These are phyloP conservation scores for Cottoperca gobio DNA, from an alignment of 2,797 vertebrate species.

Conservation along the genomic window DNA sequence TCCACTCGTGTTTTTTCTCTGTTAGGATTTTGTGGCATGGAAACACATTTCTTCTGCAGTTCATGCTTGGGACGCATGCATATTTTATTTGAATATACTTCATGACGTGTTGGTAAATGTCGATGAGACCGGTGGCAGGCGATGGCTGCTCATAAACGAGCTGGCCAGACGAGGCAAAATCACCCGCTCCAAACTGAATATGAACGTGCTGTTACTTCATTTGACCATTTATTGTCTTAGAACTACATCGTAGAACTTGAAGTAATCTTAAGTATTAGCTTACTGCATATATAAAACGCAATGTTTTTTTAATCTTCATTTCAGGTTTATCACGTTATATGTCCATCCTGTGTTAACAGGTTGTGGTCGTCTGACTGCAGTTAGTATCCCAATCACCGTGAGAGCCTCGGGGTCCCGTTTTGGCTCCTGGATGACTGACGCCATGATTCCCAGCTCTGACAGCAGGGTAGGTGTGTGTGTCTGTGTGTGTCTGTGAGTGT, in stretches of 20 bases:
- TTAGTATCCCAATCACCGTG: conserved; percentile 93
- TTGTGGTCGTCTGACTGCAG: conserved; percentile 92
- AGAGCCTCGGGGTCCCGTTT: conserved; percentile 95
- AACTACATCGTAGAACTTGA: no score
- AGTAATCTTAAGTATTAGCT: neutral
- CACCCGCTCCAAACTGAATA: neutral
- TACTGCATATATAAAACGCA: neutral
- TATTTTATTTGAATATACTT: neutral
- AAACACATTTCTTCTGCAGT: neutral
- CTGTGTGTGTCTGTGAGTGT: conserved; percentile 24
- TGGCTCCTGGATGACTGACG: conserved; percentile 97
- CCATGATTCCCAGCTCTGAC: conserved; percentile 93
- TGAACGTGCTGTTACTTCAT: no score
- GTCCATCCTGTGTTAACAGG: conserved; percentile 76
- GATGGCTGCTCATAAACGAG: conserved; percentile 26
- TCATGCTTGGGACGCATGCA: neutral
- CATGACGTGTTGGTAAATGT: neutral
- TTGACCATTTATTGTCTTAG: no score
- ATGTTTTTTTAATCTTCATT: neutral
- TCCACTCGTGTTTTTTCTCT: neutral
- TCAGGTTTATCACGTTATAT: neutral
- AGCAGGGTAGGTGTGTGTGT: conserved; percentile 86
- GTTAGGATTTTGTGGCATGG: neutral
- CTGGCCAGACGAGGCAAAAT: neutral
- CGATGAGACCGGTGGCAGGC: neutral